Percentiles rank a stretch among this genome's conserved stretches.
Evolutionary conservation across 2,797 vertebrate species (phyloP).

Genomic region (Malacoraja senta): DNA sequence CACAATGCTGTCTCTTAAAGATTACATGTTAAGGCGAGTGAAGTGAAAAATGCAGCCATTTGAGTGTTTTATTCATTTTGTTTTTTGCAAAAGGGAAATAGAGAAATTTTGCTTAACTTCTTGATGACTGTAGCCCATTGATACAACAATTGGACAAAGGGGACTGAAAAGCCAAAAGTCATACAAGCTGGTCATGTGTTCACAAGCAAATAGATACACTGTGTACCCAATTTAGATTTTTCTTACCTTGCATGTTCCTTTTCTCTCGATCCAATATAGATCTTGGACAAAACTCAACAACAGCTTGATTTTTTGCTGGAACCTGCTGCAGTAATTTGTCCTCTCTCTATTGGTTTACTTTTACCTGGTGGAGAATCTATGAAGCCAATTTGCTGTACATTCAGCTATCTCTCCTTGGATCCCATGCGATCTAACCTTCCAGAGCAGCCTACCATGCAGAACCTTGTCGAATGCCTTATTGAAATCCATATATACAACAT

Average conservation of each 20-base stretch:
- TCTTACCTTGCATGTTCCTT: slow-evolving; percentile 63
- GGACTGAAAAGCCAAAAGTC: background rate
- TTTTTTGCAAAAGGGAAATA: background rate
- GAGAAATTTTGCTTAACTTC: background rate
- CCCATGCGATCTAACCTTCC: no score
- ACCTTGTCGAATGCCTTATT: no score
- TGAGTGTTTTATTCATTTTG: background rate
- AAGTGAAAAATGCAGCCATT: background rate
- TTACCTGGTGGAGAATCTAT: background rate
- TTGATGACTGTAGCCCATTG: background rate
- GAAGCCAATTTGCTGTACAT: no score
- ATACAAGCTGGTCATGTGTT: background rate
- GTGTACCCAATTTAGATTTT: background rate
- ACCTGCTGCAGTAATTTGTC: slow-evolving; percentile 73
- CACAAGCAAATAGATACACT: background rate
- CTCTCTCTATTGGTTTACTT: slow-evolving; percentile 57
- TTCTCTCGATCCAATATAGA: slow-evolving; percentile 79
- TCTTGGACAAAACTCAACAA: slow-evolving; percentile 71
- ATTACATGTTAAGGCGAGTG: no score
- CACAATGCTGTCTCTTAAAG: no score
- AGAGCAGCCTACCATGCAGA: no score
- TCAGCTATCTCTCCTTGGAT: no score
- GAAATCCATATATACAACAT: no score
- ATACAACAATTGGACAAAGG: background rate
- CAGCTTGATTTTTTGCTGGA: slow-evolving; percentile 54